phyloP scores from a whole-genome alignment of 2,797 vertebrate species.

The Buceros bicornis region DNA sequence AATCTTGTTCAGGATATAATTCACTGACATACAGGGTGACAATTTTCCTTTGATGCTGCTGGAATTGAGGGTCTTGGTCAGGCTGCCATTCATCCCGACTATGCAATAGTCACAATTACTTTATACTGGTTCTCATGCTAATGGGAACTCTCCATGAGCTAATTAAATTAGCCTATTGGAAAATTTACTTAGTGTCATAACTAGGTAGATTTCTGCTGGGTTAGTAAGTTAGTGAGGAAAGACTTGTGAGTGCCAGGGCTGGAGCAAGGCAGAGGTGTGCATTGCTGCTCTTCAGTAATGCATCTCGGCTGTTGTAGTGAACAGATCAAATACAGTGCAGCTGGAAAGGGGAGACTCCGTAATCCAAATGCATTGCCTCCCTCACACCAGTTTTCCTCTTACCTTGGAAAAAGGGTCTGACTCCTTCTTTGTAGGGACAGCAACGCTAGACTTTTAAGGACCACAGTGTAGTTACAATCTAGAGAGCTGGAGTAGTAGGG shows the following conservation, averaged over 20 bases:
- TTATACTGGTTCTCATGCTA: neutral
- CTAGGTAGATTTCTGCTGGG: neutral
- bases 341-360: neutral
- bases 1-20: neutral
- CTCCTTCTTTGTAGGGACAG: neutral
- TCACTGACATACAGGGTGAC: neutral
- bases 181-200: neutral
- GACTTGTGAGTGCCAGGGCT: neutral
- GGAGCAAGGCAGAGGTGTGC: neutral
- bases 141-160: neutral
- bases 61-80: neutral
- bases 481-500: neutral
- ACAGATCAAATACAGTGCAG: neutral
- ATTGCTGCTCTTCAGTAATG: neutral
- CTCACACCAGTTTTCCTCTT: neutral
- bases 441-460: neutral
- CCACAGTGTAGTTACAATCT: neutral
- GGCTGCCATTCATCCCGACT: neutral
- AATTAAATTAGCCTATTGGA: neutral
- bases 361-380: neutral
- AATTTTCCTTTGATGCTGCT: neutral
- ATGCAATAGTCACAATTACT: accelerated
- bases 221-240: neutral
- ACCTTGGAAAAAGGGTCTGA: neutral
- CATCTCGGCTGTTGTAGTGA: neutral